A percentile compares a stretch with the other conserved stretches of the same genome.
These are phyloP conservation scores for Sinocyclocheilus anophthalmus DNA, from an alignment of 2,113 vertebrate genomes.

Conservation along the genomic window DNA sequence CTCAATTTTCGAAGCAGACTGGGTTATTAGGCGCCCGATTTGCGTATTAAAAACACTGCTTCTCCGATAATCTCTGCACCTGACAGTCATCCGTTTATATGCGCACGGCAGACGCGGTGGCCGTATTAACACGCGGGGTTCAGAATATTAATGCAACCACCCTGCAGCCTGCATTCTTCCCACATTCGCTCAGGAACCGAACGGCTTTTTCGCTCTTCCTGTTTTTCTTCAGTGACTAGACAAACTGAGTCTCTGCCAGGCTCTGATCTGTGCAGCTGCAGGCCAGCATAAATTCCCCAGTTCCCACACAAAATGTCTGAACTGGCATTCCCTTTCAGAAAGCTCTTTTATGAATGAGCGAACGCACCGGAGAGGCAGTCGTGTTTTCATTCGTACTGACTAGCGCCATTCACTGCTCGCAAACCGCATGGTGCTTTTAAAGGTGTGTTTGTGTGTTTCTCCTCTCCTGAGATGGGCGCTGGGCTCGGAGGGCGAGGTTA, in stretches of 20 bases:
- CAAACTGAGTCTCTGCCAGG: slow-evolving; percentile 59
- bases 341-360: slow-evolving; percentile 60
- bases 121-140: slow-evolving; percentile 39
- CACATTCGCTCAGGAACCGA: slow-evolving; percentile 57
- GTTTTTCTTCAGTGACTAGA: slow-evolving; percentile 62
- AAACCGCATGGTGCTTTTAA: slow-evolving; percentile 23
- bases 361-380: slow-evolving; percentile 4
- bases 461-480: background rate
- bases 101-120: slow-evolving; percentile 10
- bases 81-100: slow-evolving; percentile 42
- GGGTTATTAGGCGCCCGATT: slow-evolving; percentile 35
- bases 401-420: slow-evolving; percentile 42
- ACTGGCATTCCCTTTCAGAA: slow-evolving; percentile 57
- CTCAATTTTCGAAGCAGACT: slow-evolving; percentile 46
- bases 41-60: background rate
- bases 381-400: slow-evolving; percentile 50
- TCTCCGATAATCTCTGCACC: slow-evolving; percentile 50
- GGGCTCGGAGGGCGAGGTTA: slow-evolving; percentile 39
- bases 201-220: slow-evolving; percentile 59
- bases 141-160: slow-evolving; percentile 51
- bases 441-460: slow-evolving; percentile 13
- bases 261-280: slow-evolving; percentile 60
- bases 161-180: slow-evolving; percentile 47
- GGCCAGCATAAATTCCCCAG: slow-evolving; percentile 55
- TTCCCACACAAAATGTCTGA: slow-evolving; percentile 59